These are phyloP conservation scores for Gambusia holbrooki DNA, from an alignment of 2,113 vertebrate species.

Conservation along the genomic window DNA sequence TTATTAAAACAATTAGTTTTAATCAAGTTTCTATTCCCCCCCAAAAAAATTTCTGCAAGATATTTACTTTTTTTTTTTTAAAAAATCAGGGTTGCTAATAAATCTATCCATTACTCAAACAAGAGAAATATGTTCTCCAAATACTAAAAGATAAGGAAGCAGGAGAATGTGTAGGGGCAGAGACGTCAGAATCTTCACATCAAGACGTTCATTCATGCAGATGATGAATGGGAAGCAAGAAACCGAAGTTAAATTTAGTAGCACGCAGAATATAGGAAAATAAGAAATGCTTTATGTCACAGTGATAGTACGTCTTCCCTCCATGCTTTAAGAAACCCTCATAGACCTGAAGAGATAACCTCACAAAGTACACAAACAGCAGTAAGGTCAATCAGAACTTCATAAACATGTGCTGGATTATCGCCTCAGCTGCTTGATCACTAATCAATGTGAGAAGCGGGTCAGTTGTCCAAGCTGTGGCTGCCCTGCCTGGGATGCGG, in stretches of 20 bases:
- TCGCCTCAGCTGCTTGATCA: constrained; percentile 15
- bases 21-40: too few species aligned
- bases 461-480: constrained; percentile 59
- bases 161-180: background rate
- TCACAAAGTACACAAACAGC: too few species aligned
- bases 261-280: background rate
- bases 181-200: background rate
- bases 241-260: background rate
- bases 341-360: background rate
- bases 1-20: too few species aligned
- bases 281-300: background rate
- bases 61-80: too few species aligned
- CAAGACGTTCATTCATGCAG: background rate
- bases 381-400: background rate
- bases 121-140: background rate
- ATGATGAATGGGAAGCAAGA: background rate
- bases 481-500: constrained; percentile 51
- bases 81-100: too few species aligned
- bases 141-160: background rate
- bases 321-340: background rate
- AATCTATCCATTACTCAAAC: background rate
- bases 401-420: background rate
- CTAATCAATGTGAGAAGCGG: constrained; percentile 59
- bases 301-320: background rate
- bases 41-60: too few species aligned